These are phyloP conservation scores for Grantiella picta DNA, from an alignment of 2,113 vertebrate genomes.

Conservation along the genomic window DNA sequence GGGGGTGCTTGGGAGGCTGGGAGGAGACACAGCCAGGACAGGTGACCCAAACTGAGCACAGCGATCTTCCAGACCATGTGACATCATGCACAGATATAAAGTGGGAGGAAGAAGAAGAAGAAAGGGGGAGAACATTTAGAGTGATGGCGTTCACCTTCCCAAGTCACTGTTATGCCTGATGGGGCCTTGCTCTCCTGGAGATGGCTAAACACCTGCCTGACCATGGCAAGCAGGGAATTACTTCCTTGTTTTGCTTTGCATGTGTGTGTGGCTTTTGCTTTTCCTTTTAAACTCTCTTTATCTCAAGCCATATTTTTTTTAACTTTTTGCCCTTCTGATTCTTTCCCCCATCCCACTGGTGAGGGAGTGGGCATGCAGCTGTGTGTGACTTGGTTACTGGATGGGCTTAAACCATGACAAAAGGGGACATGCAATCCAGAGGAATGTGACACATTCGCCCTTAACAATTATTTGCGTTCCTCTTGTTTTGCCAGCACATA, in stretches of 20 bases:
- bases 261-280: background rate
- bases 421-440: background rate
- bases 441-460: background rate
- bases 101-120: background rate
- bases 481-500: background rate
- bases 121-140: background rate
- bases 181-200: background rate
- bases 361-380: background rate
- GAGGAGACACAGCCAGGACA: background rate
- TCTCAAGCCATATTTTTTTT: background rate
- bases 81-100: too few species aligned
- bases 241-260: background rate
- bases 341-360: background rate
- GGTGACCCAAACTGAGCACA: background rate
- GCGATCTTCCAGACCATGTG: too few species aligned
- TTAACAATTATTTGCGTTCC: background rate
- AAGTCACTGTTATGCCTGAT: background rate
- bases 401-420: background rate
- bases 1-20: background rate
- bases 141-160: accelerated
- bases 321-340: background rate
- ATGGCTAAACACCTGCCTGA: background rate
- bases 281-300: background rate
- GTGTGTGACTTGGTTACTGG: background rate
- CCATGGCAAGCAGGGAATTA: background rate